Evolutionary conservation across 2,888 invertebrate species (phyloP).

Genomic region (Drosophila nigricruria): DNA sequence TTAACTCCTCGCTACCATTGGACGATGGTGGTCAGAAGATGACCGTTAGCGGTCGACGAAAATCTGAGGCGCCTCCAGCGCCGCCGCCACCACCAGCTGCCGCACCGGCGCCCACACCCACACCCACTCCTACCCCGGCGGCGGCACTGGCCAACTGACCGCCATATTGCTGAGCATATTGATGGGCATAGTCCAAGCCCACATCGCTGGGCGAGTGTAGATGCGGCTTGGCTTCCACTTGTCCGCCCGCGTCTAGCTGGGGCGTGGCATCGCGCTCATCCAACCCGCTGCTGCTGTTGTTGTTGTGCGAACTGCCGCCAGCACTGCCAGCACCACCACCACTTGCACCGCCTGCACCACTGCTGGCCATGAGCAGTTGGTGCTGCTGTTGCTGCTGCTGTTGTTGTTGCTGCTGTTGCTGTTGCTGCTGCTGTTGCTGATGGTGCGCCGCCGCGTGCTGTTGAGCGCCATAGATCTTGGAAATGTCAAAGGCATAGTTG

Average conservation of each 20-base stretch:
- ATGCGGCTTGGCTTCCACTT: conserved; percentile 81
- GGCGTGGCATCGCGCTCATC: conserved; percentile 85
- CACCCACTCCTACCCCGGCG: conserved; percentile 47
- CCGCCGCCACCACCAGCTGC: conserved; percentile 48
- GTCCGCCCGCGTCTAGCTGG: conserved; percentile 81
- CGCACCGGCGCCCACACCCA: conserved; percentile 39
- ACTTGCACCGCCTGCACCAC: conserved; percentile 42
- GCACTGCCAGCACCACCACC: conserved; percentile 57
- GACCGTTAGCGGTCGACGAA: conserved; percentile 85
- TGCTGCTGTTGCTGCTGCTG: conserved; percentile 59
- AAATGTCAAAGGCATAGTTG: conserved; percentile 85
- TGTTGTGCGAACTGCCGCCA: conserved; percentile 71
- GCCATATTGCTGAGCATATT: conserved; percentile 82
- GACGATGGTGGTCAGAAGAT: conserved; percentile 86
- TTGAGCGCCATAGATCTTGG: conserved; percentile 85
- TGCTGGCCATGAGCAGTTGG: conserved; percentile 57
- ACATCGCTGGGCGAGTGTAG: conserved; percentile 84
- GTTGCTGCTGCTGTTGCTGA: conserved; percentile 83
- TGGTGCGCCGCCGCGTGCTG: conserved; percentile 84
- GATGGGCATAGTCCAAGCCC: conserved; percentile 84
- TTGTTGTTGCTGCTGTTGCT: conserved; percentile 64
- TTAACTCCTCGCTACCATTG: conserved; percentile 82
- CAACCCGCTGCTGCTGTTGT: conserved; percentile 78
- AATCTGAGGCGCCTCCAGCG: conserved; percentile 79
- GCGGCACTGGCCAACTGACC: conserved; percentile 71